Evolutionary conservation across 1,140 invertebrate species (phyloP).

Genomic region (Ylistrum balloti): DNA sequence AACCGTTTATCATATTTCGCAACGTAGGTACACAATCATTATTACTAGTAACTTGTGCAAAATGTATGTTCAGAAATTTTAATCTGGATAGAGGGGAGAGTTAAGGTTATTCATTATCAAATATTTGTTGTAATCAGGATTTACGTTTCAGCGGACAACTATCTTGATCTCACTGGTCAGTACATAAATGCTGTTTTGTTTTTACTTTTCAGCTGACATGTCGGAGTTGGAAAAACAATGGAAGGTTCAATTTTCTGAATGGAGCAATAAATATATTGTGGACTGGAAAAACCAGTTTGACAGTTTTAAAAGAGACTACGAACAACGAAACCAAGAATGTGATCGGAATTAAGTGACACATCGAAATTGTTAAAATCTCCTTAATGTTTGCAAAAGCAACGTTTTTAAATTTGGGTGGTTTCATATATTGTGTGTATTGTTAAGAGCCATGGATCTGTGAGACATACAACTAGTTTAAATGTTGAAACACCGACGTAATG

Average conservation of each 20-base stretch:
- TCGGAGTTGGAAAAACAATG: conserved; percentile 82
- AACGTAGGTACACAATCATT: no score
- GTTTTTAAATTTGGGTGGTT: not conserved
- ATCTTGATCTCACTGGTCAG: no score
- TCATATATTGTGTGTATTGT: not conserved
- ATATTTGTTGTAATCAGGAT: no score
- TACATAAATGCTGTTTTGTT: not conserved
- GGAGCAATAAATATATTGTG: conserved; percentile 83
- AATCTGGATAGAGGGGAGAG: no score
- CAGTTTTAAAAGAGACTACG: conserved; percentile 71
- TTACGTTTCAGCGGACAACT: no score
- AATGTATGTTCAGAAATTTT: no score
- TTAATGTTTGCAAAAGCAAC: not conserved
- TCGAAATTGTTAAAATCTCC: not conserved
- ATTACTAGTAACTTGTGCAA: no score
- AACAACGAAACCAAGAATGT: conserved; percentile 57
- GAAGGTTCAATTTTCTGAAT: conserved; percentile 83
- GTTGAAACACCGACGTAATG: no score
- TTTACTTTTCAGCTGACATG: conserved; percentile 80
- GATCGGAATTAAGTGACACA: not conserved
- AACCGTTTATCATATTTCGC: no score
- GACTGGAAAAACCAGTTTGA: conserved; percentile 84
- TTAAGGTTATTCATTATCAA: no score
- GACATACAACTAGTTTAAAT: not conserved
- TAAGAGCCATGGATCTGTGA: not conserved